These are phyloP conservation scores for Masnerella sp. DNA, from an alignment of 2,888 invertebrate genomes.

Conservation along the genomic window DNA sequence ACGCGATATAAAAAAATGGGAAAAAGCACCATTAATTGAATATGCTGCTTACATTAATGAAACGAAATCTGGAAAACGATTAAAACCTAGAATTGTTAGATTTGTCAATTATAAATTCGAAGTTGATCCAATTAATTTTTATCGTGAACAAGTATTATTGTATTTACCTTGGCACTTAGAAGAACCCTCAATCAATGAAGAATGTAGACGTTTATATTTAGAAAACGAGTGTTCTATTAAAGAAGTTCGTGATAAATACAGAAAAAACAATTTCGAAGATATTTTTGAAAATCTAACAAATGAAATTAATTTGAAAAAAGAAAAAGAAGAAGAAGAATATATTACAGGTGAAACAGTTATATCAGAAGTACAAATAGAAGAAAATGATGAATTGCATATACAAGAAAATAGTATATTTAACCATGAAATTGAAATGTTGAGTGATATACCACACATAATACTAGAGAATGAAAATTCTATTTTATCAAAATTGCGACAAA, in stretches of 20 bases:
- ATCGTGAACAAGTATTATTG: constrained; percentile 12
- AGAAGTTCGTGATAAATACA: constrained; percentile 5
- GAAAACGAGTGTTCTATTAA: constrained; percentile 4
- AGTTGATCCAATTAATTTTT: constrained; percentile 5
- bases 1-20: background rate
- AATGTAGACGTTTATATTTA: background rate
- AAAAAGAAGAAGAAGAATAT: constrained; percentile 10
- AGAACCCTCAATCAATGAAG: background rate
- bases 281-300: background rate
- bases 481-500: background rate
- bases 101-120: constrained; percentile 1
- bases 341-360: constrained; percentile 2
- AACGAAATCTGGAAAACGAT: background rate
- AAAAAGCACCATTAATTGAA: background rate
- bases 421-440: background rate
- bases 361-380: background rate
- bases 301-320: background rate
- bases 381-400: constrained; percentile 10
- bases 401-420: background rate
- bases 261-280: constrained; percentile 13
- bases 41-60: constrained; percentile 4
- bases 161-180: constrained; percentile 4
- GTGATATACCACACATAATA: constrained; percentile 2
- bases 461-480: background rate
- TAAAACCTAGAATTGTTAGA: background rate